Base-by-base conservation (phyloP, 2,888 invertebrate species). In the Rhamnusium bicolor region DNA sequence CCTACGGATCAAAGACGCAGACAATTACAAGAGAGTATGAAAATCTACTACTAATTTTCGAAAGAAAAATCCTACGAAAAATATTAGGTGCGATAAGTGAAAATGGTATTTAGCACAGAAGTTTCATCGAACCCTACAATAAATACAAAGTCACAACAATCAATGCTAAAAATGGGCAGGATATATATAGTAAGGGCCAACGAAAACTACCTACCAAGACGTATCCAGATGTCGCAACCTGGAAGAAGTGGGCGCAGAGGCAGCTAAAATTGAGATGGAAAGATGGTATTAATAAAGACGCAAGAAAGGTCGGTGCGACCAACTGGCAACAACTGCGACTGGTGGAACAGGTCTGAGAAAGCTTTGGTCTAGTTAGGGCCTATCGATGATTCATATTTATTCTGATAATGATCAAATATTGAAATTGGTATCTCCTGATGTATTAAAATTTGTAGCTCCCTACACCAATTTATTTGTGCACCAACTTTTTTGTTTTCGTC, bases 61-160 rank as follows among this genome's bases (percentile, higher is more conserved):
- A 19, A 61, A 14, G n/a, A n/a, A n/a, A n/a, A n/a, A n/a, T n/a
- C n/a, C n/a, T n/a, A n/a, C n/a, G n/a, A 18, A 8, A 67, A 69
- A 61, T 60, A 68, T 76, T 63, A 68, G 58, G 14, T 53, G 32
- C 12, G 1, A 1, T 10, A 2, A 12, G 6, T 6, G 32, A 32
- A 32, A 10, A 32, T 10, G 32, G 12, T 32, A 12, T 12, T 10
- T 32, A 12, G 32, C 0, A 12, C 2, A 32, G 12, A 32, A 10
- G 32, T 2, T 32, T 2, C 32, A 12, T 32, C 12, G 32, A 32
- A 12, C 12, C 12, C 2, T 12, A 32, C 32, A 32, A 32, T 12
- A 32, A 10, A 10, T 32, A 12, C 12, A 32, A 32, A 32, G 32
- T 32, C 10, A 10, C 12, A 12, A 12, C 12, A 12, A 32, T 12